phyloP scores from a whole-genome alignment of 2,113 vertebrate species.

The Eudyptes chrysolophus region DNA sequence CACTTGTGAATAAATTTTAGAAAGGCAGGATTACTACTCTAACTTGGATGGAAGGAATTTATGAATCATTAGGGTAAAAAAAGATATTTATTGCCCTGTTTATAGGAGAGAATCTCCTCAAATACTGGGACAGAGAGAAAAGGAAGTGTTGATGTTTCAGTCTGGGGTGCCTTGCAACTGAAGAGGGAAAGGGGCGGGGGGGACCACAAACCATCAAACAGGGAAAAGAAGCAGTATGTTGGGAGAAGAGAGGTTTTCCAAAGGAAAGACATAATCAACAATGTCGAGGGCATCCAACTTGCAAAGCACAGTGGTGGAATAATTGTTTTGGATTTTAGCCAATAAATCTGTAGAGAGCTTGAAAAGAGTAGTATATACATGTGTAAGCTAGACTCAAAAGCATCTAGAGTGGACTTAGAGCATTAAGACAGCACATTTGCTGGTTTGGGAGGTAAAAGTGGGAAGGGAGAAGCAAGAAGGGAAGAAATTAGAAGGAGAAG shows the following conservation, averaged over 20 bases:
- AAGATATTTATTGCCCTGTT: not conserved
- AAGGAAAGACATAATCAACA: not conserved
- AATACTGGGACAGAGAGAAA: not conserved
- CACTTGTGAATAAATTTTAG: not conserved
- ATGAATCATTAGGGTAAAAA: not conserved
- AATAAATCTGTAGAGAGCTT: not conserved
- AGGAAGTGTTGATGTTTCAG: not conserved
- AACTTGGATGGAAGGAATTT: not conserved
- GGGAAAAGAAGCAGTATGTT: not conserved
- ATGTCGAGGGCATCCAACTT: not conserved
- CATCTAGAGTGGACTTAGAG: not conserved
- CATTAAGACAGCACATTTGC: not conserved
- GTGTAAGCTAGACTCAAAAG: not conserved
- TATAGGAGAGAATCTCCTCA: not conserved
- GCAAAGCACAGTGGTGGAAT: not conserved
- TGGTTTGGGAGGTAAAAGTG: not conserved
- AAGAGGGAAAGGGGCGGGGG: not conserved
- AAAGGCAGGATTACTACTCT: not conserved
- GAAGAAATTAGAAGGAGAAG: not conserved
- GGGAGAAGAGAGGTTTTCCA: not conserved
- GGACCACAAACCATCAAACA: not conserved
- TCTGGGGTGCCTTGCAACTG: not conserved
- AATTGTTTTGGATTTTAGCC: not conserved
- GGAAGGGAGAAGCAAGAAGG: not conserved
- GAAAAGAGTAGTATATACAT: not conserved